Evolutionary conservation across 2,888 invertebrate genomes (phyloP), one percentile per base, ranked within the genome.

Genomic region (Philopedon plagiatum): DNA sequence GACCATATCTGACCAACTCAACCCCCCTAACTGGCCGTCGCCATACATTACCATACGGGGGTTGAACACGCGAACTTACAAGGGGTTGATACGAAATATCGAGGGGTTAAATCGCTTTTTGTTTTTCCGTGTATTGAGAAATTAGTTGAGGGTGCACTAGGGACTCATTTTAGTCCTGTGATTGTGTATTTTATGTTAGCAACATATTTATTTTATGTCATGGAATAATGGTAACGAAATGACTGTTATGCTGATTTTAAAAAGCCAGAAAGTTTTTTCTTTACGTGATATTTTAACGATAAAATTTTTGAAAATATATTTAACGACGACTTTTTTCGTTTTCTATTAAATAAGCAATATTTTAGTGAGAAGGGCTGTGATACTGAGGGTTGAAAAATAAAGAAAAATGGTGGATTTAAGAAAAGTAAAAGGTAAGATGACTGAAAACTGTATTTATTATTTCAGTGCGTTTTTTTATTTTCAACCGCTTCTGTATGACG

Each of bases 1-100:
- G 72, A 72, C 72, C 72, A 72, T 72, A 72, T 62, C 63, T 72
- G 72, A 72, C 72, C 72, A 67, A 66, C 61, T 54, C 56, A 54
- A 56, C 54, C 64, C 56, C 41, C 56, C 9, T 37, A 18, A 29
- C 18, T 7, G 5, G 32, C 46, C 62, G 19, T 62, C 62, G 62
- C 37, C 44, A 29, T 57, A 44, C 39, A 65, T 65, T 57, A 65
- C 57, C 57, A 68, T 62, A 68, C 8, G 62, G 26, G 56, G 39
- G 56, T 18, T 26, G 18, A 51, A 54, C 64, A 65, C 64, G 64
- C 64, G 29, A 62, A 23, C 23, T 41, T 41, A 15, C 11, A 2
- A 37, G n/a, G n/a, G n/a, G 51, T 63, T 51, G 37, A 63, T n/a
- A n/a, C n/a, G n/a, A 39, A 15, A 39, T 26, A 15, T 7, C 39